phyloP scores from a whole-genome alignment of 2,797 vertebrate species.

The Poecilia gillii region DNA sequence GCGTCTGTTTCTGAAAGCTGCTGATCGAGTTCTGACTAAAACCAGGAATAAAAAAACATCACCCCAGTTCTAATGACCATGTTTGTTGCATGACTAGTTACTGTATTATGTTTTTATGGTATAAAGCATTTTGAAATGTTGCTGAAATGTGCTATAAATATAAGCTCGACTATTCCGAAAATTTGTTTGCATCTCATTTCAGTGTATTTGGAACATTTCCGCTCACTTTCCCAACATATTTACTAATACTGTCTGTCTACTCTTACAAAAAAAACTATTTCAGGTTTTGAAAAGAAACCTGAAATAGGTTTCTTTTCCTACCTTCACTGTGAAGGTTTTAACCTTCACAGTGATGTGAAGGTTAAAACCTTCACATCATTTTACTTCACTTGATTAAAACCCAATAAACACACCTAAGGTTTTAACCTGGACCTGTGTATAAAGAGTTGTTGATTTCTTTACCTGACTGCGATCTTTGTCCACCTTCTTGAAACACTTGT shows the following conservation, averaged over 20 bases:
- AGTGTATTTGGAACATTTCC: background rate
- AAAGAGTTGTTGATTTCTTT: conserved; percentile 54
- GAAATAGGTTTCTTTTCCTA: too few species aligned
- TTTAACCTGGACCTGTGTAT: background rate
- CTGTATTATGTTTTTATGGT: too few species aligned
- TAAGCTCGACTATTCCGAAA: background rate
- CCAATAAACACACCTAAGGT: background rate
- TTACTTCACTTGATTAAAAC: background rate
- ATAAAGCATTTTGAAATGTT: too few species aligned
- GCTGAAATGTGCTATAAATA: too few species aligned
- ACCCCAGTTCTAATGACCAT: too few species aligned
- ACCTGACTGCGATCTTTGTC: conserved; percentile 99
- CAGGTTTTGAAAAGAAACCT: too few species aligned
- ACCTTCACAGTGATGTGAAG: too few species aligned
- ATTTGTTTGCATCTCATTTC: background rate
- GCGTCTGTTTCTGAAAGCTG: too few species aligned
- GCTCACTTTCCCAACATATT: background rate
- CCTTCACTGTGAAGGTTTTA: too few species aligned
- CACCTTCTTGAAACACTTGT: conserved; percentile 99
- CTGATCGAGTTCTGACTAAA: too few species aligned
- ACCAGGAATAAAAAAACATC: too few species aligned
- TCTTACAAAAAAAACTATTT: background rate
- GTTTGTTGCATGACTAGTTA: too few species aligned
- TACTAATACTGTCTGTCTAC: background rate
- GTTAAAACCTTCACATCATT: background rate